Conservation (phyloP, 2,113 vertebrate species). For the Euleptes europaea region DNA sequence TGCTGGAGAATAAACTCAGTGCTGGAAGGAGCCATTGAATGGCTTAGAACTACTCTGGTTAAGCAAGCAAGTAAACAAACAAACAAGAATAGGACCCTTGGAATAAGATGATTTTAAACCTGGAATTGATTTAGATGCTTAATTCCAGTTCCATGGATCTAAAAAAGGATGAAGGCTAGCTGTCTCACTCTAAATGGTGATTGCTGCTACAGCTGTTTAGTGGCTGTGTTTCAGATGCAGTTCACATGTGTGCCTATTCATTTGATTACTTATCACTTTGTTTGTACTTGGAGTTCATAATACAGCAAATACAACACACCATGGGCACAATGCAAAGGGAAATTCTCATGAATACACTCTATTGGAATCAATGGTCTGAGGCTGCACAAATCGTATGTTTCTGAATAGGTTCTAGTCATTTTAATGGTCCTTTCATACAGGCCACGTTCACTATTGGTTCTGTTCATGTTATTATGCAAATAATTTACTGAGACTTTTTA, state of each 20-base stretch:
- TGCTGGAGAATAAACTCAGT: neutral
- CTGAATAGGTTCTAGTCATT: neutral
- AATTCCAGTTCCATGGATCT: neutral
- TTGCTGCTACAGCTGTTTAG: neutral
- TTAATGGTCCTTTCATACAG: neutral
- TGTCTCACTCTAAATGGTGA: neutral
- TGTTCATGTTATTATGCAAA: neutral
- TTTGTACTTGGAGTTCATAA: constrained; percentile 58
- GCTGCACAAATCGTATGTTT: neutral
- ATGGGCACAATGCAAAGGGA: neutral
- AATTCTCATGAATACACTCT: neutral
- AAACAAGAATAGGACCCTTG: neutral
- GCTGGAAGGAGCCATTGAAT: neutral
- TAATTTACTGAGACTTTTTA: neutral
- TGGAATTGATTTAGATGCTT: neutral
- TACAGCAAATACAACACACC: constrained; percentile 40
- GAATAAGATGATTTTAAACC: neutral
- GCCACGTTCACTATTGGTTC: neutral
- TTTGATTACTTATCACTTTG: constrained; percentile 58
- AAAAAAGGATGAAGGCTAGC: neutral
- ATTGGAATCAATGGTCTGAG: neutral
- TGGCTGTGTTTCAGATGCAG: neutral
- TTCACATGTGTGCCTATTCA: constrained; percentile 54
- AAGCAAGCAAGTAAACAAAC: no score
- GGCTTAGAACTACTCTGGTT: neutral